A percentile compares a stretch with the other conserved stretches of the same genome.
Evolutionary conservation across 2,113 vertebrate genomes (phyloP).

Genomic region (Struthidea cinerea): DNA sequence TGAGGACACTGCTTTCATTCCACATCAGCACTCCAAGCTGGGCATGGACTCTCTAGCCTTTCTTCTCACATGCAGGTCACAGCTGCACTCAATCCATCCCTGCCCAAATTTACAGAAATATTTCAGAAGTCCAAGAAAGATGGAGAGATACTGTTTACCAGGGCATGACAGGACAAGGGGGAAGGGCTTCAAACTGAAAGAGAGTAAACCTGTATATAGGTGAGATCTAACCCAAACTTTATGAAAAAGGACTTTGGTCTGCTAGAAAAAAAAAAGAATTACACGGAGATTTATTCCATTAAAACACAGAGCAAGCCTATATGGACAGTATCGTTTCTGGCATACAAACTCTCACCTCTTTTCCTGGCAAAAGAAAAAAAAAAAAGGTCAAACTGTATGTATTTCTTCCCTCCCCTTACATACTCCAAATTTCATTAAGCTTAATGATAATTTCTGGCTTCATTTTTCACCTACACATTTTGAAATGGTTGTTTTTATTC

Average conservation of each 20-base stretch:
- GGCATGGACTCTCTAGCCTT: not conserved
- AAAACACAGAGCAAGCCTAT: not conserved
- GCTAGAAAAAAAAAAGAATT: not conserved
- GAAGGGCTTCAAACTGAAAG: not conserved
- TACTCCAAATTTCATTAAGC: not conserved
- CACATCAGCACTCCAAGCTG: not conserved
- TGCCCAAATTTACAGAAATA: not conserved
- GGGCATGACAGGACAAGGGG: not conserved
- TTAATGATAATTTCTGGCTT: not conserved
- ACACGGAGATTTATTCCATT: not conserved
- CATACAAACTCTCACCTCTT: not conserved
- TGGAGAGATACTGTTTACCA: not conserved
- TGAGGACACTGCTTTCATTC: not conserved
- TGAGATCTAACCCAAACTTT: not conserved
- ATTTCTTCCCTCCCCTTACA: not conserved
- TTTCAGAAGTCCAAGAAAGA: not conserved
- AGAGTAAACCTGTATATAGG: not conserved
- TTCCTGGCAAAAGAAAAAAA: not conserved
- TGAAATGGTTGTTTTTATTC: not conserved
- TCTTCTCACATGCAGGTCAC: not conserved
- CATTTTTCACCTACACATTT: not conserved
- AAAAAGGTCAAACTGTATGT: not conserved
- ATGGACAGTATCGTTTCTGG: not conserved
- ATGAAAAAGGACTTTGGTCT: not conserved
- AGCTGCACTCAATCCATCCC: not conserved